These are phyloP conservation scores for Drosophila carrolli DNA, from an alignment of 1,140 invertebrate species.

Conservation along the genomic window DNA sequence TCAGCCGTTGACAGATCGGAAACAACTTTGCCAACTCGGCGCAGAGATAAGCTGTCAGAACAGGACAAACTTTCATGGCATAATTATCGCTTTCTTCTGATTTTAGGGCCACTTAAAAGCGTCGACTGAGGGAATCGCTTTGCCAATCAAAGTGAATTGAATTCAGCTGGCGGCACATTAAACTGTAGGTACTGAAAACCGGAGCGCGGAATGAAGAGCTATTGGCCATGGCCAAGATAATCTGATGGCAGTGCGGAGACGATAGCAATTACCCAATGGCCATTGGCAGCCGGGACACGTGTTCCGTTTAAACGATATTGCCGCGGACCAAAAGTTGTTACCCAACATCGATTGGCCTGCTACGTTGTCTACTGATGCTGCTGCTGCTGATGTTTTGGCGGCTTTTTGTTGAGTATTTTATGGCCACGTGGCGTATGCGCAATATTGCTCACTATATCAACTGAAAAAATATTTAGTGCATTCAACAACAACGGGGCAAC, in stretches of 20 bases:
- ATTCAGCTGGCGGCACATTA: slow-evolving; percentile 32
- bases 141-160: slow-evolving; percentile 44
- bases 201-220: slow-evolving; percentile 29
- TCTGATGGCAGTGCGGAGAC: slow-evolving; percentile 18
- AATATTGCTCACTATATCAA: slow-evolving; percentile 58
- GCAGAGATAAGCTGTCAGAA: slow-evolving; percentile 27
- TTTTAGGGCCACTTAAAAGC: slow-evolving; percentile 36
- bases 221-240: slow-evolving; percentile 20
- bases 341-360: slow-evolving; percentile 34
- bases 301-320: slow-evolving; percentile 44
- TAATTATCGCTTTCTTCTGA: slow-evolving; percentile 42
- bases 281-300: slow-evolving; percentile 49
- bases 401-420: slow-evolving; percentile 47
- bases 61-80: slow-evolving; percentile 19
- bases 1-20: slow-evolving; percentile 28
- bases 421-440: slow-evolving; percentile 64
- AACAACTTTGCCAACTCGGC: slow-evolving; percentile 5
- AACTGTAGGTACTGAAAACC: slow-evolving; percentile 17
- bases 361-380: slow-evolving; percentile 25
- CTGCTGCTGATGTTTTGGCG: slow-evolving; percentile 6
- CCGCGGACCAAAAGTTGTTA: slow-evolving; percentile 62
- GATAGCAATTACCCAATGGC: slow-evolving; percentile 41
- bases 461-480: slow-evolving; percentile 52
- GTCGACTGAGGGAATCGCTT: slow-evolving; percentile 29
- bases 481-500: slow-evolving; percentile 24